Percentiles rank a stretch among this genome's conserved stretches.
Evolutionary conservation across 2,797 vertebrate genomes (phyloP).

Genomic region (Tadarida brasiliensis): DNA sequence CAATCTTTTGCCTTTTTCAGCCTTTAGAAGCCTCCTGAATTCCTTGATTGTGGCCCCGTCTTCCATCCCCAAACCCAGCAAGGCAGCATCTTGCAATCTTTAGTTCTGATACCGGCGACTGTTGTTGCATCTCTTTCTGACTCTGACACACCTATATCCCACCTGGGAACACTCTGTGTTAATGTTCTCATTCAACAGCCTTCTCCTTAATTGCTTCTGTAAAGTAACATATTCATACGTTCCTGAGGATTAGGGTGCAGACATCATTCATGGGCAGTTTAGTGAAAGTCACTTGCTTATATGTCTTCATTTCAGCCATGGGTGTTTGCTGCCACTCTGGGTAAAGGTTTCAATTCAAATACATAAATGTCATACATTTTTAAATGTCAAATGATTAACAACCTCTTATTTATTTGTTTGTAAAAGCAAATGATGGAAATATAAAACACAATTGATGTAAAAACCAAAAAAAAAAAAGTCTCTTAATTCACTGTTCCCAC

Average conservation of each 20-base stretch:
- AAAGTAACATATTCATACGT: background rate
- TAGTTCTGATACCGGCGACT: background rate
- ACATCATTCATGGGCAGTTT: background rate
- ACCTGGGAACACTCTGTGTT: background rate
- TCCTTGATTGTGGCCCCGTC: too few species aligned
- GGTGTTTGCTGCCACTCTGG: background rate
- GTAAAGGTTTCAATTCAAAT: background rate
- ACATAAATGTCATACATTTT: background rate
- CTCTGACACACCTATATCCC: background rate
- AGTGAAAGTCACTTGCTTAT: background rate
- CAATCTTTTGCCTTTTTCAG: background rate
- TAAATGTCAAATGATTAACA: background rate
- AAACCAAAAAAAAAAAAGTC: background rate
- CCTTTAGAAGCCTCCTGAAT: too few species aligned
- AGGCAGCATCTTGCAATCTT: background rate
- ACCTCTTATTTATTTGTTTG: constrained; percentile 1
- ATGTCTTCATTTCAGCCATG: background rate
- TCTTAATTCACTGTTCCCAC: background rate
- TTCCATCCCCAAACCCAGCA: background rate
- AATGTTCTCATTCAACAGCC: background rate
- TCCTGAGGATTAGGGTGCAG: background rate
- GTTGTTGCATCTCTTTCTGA: background rate
- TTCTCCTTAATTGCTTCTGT: background rate
- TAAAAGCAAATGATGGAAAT: background rate
- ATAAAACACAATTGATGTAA: background rate